Base-by-base conservation (phyloP, 2,113 vertebrate species). In the Tinamus guttatus region DNA sequence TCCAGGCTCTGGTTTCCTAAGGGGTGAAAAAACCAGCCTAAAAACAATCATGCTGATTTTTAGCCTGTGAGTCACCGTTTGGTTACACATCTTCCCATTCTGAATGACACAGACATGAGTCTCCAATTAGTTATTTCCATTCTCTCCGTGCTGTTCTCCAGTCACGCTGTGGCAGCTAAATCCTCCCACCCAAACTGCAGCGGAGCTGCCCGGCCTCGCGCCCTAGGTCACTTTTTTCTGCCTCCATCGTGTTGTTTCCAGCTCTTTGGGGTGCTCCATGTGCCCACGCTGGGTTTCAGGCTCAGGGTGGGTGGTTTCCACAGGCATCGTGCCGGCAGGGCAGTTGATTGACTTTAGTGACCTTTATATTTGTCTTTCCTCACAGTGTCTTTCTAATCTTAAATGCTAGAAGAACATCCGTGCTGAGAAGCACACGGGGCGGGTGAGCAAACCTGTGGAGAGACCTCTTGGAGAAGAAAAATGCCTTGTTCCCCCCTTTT, bases 241-340 rank as follows among this genome's bases (percentile, higher is more conserved):
- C 11, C 45, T 52, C 38, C n/a, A 0, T 22, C 2, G 1, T 13
- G 30, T 14, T 11, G 22, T 20, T 54, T 21, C 4, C n/a, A 25
- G 49, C 45, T 4, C 14, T 54, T 54, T 27, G 6, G 1, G 51
- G 60, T 40, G 13, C 6, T 2, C 5, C 68, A 21, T 15, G 45
- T 20, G 18, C 45, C 11, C 7, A 9, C 11, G 49, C 49, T 24
- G 49, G 9, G 19, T 49, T 49, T 49, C 49, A 24, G 49, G 49
- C 20, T 20, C 18, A 9, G 22, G 59, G 41, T 43, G 20, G 69
- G 60, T 34, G 60, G 25, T 59, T 63, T 59, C 25, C 21, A 47
- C n/a, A 11, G 78, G 28, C 6, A 51, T 18, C 21, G 28, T 24
- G 43, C 12, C 32, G 4, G 9, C 63, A 36, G 43, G 30, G 52